Evolutionary conservation across 1,140 invertebrate genomes (phyloP), one percentile per base, ranked within the genome.

Genomic region (Chironomus tepperi): DNA sequence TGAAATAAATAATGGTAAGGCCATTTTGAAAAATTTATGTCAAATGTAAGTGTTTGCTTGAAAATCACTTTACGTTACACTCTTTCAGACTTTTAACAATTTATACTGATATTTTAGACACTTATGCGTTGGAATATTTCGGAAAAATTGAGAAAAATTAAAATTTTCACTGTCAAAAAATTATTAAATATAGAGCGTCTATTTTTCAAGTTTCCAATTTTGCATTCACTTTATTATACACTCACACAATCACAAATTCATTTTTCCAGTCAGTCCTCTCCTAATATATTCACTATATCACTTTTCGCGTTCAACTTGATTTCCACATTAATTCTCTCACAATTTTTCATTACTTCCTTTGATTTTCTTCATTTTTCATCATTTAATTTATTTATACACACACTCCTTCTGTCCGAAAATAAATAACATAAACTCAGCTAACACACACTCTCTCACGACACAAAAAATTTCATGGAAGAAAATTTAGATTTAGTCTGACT

Each of bases 131-230:
- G 12, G n/a, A 42, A 42, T 9, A 34, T 73, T 43, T 34, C n/a
- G 12, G 16, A 73, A 42, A 73, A 42, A 42, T 73, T 42, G 34
- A 42, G 12, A 73, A 42, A 42, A 42, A 42, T 74, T 65, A 42
- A 74, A 74, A 67, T 74, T 65, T 65, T 74, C 19, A 74, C 64
- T 67, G 18, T 42, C 21, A 74, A 67, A 65, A 65, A 16, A 70
- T 74, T 42, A 42, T 24, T 34, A 34, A 57, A 57, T 57, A 57
- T 15, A 57, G 47, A 57, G 47, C 47, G 47, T 57, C 47, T 57
- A 57, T 57, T 57, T 57, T n/a, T 12, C 47, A n/a, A 57, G 47
- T 57, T 57, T 57, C 47, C 8, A 57, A 57, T 57, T 34, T 57
- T 57, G 47, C 47, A 57, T 57, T 57, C 47, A 57, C 47, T 57